phyloP scores from a whole-genome alignment of 2,797 vertebrate species.

The Xyrichtys novacula region DNA sequence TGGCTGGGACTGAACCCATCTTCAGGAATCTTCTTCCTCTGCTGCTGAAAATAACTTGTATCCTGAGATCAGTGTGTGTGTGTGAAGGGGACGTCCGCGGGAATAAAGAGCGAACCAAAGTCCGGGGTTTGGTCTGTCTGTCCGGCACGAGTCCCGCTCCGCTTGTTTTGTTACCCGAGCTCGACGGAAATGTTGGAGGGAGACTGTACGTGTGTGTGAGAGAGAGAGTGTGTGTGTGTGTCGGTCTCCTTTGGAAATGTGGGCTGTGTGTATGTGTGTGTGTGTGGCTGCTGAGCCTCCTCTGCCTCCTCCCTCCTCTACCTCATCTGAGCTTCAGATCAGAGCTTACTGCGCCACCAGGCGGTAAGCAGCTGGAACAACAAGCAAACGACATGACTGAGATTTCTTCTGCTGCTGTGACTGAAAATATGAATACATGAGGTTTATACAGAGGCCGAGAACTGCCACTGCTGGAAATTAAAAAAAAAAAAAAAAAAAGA shows the following conservation, averaged over 20 bases:
- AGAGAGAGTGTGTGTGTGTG: constrained; percentile 18
- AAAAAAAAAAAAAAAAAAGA: not conserved
- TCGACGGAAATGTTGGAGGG: constrained; percentile 41
- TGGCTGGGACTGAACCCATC: constrained; percentile 82
- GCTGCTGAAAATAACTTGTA: constrained; percentile 68
- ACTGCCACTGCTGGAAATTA: not conserved
- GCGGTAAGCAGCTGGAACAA: constrained; percentile 29
- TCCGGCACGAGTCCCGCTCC: constrained; percentile 48
- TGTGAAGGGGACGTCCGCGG: constrained; percentile 35
- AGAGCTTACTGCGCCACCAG: constrained; percentile 64
- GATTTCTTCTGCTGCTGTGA: not conserved
- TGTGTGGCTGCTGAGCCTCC: constrained; percentile 35
- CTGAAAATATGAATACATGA: too few species aligned
- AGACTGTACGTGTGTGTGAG: constrained; percentile 47
- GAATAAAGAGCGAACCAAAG: constrained; percentile 21
- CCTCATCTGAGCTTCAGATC: not conserved
- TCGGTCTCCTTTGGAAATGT: constrained; percentile 44
- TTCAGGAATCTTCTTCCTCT: constrained; percentile 63
- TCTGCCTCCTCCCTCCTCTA: constrained; percentile 46
- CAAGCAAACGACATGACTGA: not conserved
- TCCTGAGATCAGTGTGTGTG: constrained; percentile 42
- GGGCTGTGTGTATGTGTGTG: constrained; percentile 47
- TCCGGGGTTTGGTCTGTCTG: constrained; percentile 45
- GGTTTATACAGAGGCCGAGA: too few species aligned
- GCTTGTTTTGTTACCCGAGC: constrained; percentile 63